Evolutionary conservation across 2,888 invertebrate species (phyloP).

Genomic region (Helleia helle): DNA sequence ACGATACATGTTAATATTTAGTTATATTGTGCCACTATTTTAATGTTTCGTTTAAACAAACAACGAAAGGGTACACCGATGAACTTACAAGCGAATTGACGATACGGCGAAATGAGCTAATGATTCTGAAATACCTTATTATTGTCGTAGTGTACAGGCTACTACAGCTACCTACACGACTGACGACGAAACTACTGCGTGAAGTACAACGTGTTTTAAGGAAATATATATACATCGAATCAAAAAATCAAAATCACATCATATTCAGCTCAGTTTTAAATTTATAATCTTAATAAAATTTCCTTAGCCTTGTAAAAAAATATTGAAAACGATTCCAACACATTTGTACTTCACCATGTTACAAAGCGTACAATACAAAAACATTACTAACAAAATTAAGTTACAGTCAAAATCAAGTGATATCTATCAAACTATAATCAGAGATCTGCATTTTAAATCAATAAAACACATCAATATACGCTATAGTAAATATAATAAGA

Average conservation of each 20-base stretch:
- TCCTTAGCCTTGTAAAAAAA: too few relatives aligned
- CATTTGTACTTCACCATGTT: background rate
- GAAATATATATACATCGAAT: too few relatives aligned
- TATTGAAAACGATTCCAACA: too few relatives aligned
- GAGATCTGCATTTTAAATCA: slow-evolving; percentile 28
- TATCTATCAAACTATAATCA: slow-evolving; percentile 26
- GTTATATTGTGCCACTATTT: slow-evolving; percentile 43
- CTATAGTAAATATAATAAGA: background rate
- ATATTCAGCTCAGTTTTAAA: too few relatives aligned
- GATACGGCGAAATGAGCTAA: background rate
- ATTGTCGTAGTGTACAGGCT: slow-evolving; percentile 22
- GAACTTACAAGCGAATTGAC: background rate
- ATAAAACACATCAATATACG: background rate
- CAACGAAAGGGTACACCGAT: slow-evolving; percentile 8
- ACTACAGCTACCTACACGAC: slow-evolving; percentile 44
- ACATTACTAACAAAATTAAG: background rate
- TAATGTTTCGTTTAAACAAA: slow-evolving; percentile 17
- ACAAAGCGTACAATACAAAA: slow-evolving; percentile 2
- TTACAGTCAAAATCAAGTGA: slow-evolving; percentile 25
- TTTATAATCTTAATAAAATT: too few relatives aligned
- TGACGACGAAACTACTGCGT: slow-evolving; percentile 20
- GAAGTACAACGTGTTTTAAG: slow-evolving; percentile 4
- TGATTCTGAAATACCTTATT: background rate
- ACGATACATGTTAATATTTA: slow-evolving; percentile 34
- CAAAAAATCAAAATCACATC: too few relatives aligned